A percentile compares a stretch with the other conserved stretches of the same genome.
Conservation (phyloP, 1,140 invertebrate species). For the Cydia strobilella region DNA sequence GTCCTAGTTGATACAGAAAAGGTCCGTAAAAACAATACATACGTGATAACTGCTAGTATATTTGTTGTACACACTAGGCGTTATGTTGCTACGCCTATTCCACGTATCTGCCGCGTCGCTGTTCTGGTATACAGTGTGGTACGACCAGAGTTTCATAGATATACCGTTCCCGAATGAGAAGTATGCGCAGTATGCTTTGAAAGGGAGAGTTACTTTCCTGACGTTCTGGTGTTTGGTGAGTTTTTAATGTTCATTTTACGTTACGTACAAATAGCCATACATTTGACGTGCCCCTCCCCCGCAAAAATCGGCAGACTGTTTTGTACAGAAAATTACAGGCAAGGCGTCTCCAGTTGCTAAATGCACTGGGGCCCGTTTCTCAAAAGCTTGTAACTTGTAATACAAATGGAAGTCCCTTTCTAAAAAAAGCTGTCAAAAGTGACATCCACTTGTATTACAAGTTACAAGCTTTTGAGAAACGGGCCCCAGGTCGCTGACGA, state of each 20-base stretch:
- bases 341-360: no score
- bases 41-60: not conserved
- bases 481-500: no score
- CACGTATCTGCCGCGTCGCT: conserved; percentile 54
- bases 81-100: conserved; percentile 52
- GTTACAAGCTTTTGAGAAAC: no score
- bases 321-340: no score
- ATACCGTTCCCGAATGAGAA: conserved; percentile 51
- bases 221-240: conserved; percentile 71
- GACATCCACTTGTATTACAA: no score
- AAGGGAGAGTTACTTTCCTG: conserved; percentile 53
- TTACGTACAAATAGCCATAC: no score
- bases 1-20: conserved; percentile 10
- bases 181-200: conserved; percentile 45
- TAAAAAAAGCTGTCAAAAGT: no score
- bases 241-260: conserved; percentile 32
- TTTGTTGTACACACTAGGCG: conserved; percentile 24
- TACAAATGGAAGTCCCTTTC: no score
- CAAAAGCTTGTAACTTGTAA: no score
- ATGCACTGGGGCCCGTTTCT: no score
- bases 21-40: not conserved
- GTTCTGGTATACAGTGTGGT: conserved; percentile 55
- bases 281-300: no score
- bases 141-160: conserved; percentile 62
- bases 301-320: no score